phyloP scores from a whole-genome alignment of 2,888 invertebrate genomes.

The Hydrotaea cyrtoneurina region DNA sequence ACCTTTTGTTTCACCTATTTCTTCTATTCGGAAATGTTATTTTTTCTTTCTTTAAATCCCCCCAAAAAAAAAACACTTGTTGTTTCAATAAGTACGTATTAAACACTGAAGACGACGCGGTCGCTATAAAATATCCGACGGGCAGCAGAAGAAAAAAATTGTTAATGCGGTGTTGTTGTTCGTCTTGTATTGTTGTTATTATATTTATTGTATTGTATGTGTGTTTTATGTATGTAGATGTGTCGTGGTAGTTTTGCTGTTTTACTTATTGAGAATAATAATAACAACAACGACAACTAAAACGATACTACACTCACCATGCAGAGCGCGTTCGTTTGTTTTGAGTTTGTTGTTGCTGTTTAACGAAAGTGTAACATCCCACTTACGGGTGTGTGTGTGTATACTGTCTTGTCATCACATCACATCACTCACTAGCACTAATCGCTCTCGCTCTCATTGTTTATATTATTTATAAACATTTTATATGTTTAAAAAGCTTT shows the following conservation, averaged over 20 bases:
- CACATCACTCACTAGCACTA: neutral
- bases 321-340: conserved; percentile 4
- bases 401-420: neutral
- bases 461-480: conserved; percentile 30
- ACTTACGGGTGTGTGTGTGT: neutral
- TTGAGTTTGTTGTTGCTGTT: neutral
- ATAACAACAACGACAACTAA: neutral
- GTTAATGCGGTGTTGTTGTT: conserved; percentile 10
- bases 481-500: conserved; percentile 31
- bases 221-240: neutral
- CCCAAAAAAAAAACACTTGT: conserved; percentile 33
- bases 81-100: conserved; percentile 35
- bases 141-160: conserved; percentile 39
- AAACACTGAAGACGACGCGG: conserved; percentile 25
- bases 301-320: neutral
- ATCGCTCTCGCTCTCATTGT: neutral
- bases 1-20: neutral
- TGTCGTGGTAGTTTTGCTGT: conserved; percentile 20
- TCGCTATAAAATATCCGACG: neutral
- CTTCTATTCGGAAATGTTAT: neutral
- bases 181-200: conserved; percentile 6
- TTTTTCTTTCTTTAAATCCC: no score
- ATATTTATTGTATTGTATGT: conserved; percentile 13
- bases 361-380: neutral
- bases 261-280: conserved; percentile 7